These are phyloP conservation scores for Teleiodes luculella DNA, from an alignment of 2,888 invertebrate species.

Conservation along the genomic window DNA sequence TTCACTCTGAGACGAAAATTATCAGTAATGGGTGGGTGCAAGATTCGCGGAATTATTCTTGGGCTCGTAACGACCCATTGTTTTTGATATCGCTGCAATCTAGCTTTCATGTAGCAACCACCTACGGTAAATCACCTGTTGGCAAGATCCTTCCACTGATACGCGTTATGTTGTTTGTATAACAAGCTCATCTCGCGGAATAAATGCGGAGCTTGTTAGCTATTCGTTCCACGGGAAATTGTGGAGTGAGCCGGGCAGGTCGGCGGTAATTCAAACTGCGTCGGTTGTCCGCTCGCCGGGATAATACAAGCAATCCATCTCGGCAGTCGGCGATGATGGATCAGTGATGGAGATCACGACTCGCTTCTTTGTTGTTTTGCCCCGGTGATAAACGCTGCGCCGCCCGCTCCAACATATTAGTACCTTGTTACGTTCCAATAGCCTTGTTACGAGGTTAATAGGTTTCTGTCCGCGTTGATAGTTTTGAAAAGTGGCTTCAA, in stretches of 20 bases:
- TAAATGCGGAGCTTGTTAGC: slow-evolving; percentile 42
- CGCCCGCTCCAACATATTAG: slow-evolving; percentile 58
- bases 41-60: slow-evolving; percentile 28
- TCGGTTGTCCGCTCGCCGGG: slow-evolving; percentile 58
- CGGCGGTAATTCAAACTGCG: slow-evolving; percentile 60
- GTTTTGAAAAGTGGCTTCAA: slow-evolving; percentile 37
- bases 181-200: slow-evolving; percentile 39
- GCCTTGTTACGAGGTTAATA: slow-evolving; percentile 60
- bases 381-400: slow-evolving; percentile 62
- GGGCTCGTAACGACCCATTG: slow-evolving; percentile 42
- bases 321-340: slow-evolving; percentile 62
- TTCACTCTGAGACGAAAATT: background rate
- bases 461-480: slow-evolving; percentile 44
- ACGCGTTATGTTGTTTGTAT: slow-evolving; percentile 37
- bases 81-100: slow-evolving; percentile 42
- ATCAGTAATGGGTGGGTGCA: slow-evolving; percentile 18
- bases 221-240: slow-evolving; percentile 45
- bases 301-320: slow-evolving; percentile 72
- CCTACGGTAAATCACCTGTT: slow-evolving; percentile 42
- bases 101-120: slow-evolving; percentile 30
- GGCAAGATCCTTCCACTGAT: slow-evolving; percentile 37
- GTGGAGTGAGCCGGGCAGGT: slow-evolving; percentile 58
- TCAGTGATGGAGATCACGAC: slow-evolving; percentile 72
- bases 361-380: slow-evolving; percentile 66
- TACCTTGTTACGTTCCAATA: slow-evolving; percentile 68